These are phyloP conservation scores for Cynodonichthys magdalenae DNA, from an alignment of 2,797 vertebrate species.

Conservation along the genomic window DNA sequence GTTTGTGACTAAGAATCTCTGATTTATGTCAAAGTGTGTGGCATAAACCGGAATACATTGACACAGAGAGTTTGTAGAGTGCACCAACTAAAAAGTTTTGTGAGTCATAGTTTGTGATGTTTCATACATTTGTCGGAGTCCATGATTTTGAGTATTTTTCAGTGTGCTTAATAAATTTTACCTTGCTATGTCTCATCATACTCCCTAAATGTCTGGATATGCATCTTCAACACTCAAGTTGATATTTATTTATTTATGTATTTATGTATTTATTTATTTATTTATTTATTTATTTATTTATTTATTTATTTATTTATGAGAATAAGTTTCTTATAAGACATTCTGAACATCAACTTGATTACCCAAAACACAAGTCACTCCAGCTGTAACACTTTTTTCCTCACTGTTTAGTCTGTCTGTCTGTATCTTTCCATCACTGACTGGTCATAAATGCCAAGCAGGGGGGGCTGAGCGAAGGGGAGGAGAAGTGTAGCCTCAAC, in stretches of 20 bases:
- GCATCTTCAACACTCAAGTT: background rate
- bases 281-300: background rate
- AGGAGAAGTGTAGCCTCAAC: constrained; percentile 57
- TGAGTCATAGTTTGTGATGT: background rate
- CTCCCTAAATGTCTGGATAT: no score
- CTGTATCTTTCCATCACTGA: constrained; percentile 21
- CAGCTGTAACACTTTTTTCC: background rate
- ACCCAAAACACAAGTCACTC: background rate
- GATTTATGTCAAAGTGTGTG: constrained; percentile 51
- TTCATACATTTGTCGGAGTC: background rate
- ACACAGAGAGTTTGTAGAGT: constrained; percentile 31
- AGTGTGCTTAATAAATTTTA: no score
- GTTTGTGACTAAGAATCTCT: constrained; percentile 53
- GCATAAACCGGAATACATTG: constrained; percentile 38
- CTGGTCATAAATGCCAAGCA: constrained; percentile 48
- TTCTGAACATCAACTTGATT: background rate
- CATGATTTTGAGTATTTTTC: no score
- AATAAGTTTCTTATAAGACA: no score
- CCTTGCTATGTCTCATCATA: no score
- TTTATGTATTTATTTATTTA: background rate
- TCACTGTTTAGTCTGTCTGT: constrained; percentile 10
- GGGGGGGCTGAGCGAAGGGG: constrained; percentile 28
- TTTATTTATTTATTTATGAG: background rate
- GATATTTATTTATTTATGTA: background rate
- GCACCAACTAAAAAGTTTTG: background rate